Evolutionary conservation across 2,113 vertebrate species (phyloP).

Genomic region (Scomber japonicus): DNA sequence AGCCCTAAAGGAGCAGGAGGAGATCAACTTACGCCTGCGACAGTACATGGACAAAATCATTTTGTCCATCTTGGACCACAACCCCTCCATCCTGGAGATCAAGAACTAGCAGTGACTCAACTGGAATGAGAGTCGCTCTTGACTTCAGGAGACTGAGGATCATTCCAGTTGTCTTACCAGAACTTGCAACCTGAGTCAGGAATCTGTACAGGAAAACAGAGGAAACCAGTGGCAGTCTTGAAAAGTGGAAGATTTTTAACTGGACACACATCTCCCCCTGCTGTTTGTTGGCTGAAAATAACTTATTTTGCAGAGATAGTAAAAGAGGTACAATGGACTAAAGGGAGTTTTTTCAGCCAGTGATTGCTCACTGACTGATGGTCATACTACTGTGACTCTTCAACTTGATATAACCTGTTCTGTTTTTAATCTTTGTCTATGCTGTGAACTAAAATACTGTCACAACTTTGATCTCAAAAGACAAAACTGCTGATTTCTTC

Average conservation of each 20-base stretch:
- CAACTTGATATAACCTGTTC: constrained; percentile 1
- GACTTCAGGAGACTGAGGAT: constrained; percentile 3
- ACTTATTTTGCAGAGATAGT: constrained; percentile 3
- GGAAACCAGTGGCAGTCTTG: constrained; percentile 45
- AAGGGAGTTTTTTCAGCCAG: constrained; percentile 49
- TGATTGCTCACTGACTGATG: constrained; percentile 33
- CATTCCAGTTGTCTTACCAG: constrained; percentile 52
- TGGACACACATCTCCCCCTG: constrained; percentile 66
- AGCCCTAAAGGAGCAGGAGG: constrained; percentile 97
- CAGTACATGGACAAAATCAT: constrained; percentile 99
- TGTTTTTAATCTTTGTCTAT: constrained; percentile 41
- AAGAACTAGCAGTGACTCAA: constrained; percentile 87
- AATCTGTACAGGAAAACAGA: constrained; percentile 15
- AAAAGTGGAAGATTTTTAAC: constrained; percentile 37
- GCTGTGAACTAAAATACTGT: constrained; percentile 39
- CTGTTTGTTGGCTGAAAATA: constrained; percentile 59
- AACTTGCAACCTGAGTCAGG: constrained; percentile 15
- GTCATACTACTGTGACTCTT: constrained; percentile 45
- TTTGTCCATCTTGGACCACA: constrained; percentile 96
- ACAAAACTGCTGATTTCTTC: constrained; percentile 30
- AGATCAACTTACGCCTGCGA: constrained; percentile 94
- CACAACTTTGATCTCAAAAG: constrained; percentile 17
- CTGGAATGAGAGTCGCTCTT: constrained; percentile 50
- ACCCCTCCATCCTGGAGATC: constrained; percentile 98
- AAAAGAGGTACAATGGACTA: constrained; percentile 49